These are phyloP conservation scores for Hirtodrosophila duncani DNA, from an alignment of 2,888 invertebrate genomes.

Conservation along the genomic window DNA sequence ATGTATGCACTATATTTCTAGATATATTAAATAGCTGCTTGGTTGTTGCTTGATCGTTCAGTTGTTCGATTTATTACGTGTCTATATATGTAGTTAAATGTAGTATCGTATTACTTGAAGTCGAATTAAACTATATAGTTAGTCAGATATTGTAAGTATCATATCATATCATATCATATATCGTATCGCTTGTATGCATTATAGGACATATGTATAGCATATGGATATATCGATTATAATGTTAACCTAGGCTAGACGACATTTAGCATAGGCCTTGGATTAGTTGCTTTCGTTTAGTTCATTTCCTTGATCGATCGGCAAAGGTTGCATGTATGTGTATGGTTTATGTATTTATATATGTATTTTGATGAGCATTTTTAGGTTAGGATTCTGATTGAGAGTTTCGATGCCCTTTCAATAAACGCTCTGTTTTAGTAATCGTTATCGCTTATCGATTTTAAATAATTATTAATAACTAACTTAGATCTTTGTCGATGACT, in stretches of 20 bases:
- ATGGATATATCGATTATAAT: constrained; percentile 12
- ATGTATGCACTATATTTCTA: constrained; percentile 22
- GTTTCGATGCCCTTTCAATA: constrained; percentile 54
- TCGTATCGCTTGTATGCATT: constrained; percentile 6
- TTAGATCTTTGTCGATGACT: constrained; percentile 20
- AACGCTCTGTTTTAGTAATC: constrained; percentile 33
- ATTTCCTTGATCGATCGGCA: constrained; percentile 20
- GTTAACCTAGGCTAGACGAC: constrained; percentile 62
- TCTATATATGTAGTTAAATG: constrained; percentile 45
- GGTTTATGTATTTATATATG: neutral
- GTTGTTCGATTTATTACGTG: constrained; percentile 37
- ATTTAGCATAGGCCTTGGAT: constrained; percentile 68
- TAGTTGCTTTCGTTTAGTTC: constrained; percentile 71
- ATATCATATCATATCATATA: constrained; percentile 25
- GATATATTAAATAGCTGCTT: constrained; percentile 14
- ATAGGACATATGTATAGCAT: constrained; percentile 20
- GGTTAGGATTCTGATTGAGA: too few species aligned
- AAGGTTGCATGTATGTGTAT: constrained; percentile 21
- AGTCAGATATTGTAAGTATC: constrained; percentile 15
- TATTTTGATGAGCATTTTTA: too few species aligned
- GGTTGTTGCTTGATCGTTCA: constrained; percentile 51
- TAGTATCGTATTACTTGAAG: constrained; percentile 31
- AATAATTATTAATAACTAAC: constrained; percentile 40
- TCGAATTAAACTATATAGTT: constrained; percentile 17
- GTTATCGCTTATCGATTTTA: constrained; percentile 21